phyloP scores from a whole-genome alignment of 2,113 vertebrate genomes.

The Melanerpes formicivorus region DNA sequence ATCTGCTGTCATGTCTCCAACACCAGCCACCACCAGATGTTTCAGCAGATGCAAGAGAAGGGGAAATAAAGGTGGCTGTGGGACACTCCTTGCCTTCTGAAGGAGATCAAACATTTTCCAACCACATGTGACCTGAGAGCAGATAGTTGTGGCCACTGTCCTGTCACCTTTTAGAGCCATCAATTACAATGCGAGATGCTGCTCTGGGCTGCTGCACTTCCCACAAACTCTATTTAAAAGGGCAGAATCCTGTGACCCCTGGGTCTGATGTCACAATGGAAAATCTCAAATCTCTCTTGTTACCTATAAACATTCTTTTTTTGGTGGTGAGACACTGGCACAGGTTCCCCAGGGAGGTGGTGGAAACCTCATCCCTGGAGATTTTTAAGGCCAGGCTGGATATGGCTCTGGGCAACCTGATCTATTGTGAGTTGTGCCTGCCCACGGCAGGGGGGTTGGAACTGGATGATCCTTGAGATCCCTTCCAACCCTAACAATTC shows the following conservation, averaged over 20 bases:
- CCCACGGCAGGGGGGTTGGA: too few species aligned
- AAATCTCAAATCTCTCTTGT: background rate
- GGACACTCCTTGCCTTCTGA: background rate
- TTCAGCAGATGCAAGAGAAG: background rate
- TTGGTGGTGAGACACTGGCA: too few species aligned
- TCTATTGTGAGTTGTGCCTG: too few species aligned
- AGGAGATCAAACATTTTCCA: background rate
- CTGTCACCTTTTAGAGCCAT: background rate
- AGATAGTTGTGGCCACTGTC: background rate
- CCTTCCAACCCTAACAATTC: too few species aligned
- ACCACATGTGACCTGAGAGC: background rate
- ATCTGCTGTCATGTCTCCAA: background rate
- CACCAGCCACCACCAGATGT: background rate
- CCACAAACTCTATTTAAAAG: background rate
- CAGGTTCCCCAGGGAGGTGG: too few species aligned
- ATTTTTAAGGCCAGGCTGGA: too few species aligned
- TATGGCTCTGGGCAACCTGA: too few species aligned
- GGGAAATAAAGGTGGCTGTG: background rate
- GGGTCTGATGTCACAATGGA: background rate
- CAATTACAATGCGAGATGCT: background rate
- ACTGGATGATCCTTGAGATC: too few species aligned
- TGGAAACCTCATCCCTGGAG: too few species aligned
- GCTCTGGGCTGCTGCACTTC: rapidly evolving
- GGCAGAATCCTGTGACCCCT: rapidly evolving
- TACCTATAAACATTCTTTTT: background rate